phyloP scores from a whole-genome alignment of 2,797 vertebrate species.

The Malurus splendens region DNA sequence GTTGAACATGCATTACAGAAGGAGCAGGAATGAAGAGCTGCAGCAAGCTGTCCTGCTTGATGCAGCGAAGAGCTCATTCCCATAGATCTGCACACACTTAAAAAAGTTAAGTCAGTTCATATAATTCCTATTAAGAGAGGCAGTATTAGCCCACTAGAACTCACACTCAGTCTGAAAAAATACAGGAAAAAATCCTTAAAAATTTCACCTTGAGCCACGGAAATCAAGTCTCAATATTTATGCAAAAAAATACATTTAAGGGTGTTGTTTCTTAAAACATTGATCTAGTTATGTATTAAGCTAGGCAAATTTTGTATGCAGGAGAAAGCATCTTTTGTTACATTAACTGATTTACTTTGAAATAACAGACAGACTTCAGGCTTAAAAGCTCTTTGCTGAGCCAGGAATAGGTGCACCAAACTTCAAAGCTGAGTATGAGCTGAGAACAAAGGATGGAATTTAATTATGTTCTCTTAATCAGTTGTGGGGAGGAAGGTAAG shows the following conservation, averaged over 20 bases:
- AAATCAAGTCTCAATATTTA: neutral
- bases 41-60: neutral
- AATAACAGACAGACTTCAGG: neutral
- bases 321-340: neutral
- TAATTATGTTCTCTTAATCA: neutral
- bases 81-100: neutral
- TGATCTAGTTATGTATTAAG: neutral
- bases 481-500: accelerated
- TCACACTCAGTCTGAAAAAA: accelerated
- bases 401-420: neutral
- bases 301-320: neutral
- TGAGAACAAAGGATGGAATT: neutral
- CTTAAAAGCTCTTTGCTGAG: neutral
- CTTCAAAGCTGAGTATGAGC: neutral
- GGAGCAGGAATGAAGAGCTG: neutral
- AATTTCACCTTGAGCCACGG: neutral
- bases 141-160: neutral
- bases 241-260: neutral
- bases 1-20: neutral
- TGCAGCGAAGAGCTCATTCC: neutral
- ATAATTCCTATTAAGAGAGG: neutral
- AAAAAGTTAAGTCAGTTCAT: neutral
- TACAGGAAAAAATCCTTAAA: accelerated
- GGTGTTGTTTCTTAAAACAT: neutral
- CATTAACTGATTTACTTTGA: neutral